Evolutionary conservation across 1,140 invertebrate species (phyloP).

Genomic region (Procambarus virginalis): DNA sequence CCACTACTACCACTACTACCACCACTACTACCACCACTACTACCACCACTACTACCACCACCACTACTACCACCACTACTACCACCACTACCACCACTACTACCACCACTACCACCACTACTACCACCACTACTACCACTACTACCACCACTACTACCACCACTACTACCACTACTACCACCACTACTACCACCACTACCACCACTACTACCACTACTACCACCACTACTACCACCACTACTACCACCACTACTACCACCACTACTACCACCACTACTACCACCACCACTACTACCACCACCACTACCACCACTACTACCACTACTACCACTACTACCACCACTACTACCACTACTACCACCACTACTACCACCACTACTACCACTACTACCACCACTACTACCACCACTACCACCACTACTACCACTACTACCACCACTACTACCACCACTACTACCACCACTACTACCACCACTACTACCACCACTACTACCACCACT

Average conservation of each 20-base stretch:
- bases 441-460: too few species aligned
- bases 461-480: neutral
- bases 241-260: neutral
- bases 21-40: neutral
- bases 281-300: neutral
- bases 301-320: neutral
- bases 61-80: neutral
- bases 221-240: neutral
- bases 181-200: too few species aligned
- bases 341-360: neutral
- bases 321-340: neutral
- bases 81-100: neutral
- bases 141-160: neutral
- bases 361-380: neutral
- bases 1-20: neutral
- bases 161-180: too few species aligned
- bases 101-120: neutral
- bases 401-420: neutral
- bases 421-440: neutral
- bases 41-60: neutral
- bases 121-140: neutral
- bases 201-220: too few species aligned
- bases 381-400: neutral
- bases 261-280: neutral
- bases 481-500: neutral